Evolutionary conservation across 2,113 vertebrate species (phyloP).

Genomic region (Calidris pygmaea): DNA sequence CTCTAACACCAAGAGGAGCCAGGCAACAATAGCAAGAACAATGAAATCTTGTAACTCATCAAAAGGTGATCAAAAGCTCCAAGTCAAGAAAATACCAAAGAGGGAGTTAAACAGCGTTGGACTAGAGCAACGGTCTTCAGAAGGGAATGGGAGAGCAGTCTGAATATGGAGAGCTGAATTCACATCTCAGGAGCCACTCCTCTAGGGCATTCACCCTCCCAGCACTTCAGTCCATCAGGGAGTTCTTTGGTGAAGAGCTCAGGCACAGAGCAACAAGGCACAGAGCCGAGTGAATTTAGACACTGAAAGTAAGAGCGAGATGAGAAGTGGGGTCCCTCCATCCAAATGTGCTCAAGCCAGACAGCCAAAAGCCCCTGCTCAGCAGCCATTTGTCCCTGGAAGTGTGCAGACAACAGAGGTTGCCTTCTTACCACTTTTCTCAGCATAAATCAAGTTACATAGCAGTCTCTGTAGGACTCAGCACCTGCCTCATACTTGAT

Average conservation of each 20-base stretch:
- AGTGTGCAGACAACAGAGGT: background rate
- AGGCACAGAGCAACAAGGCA: background rate
- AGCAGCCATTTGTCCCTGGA: background rate
- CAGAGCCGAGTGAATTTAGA: background rate
- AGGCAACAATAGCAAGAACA: background rate
- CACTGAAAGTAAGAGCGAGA: background rate
- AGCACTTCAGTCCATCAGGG: background rate
- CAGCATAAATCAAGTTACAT: background rate
- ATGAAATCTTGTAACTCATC: background rate
- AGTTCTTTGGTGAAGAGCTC: background rate
- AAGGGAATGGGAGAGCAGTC: background rate
- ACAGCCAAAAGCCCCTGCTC: background rate
- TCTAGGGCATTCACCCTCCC: background rate
- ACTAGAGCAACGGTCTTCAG: background rate
- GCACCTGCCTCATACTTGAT: background rate
- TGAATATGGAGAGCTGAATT: background rate
- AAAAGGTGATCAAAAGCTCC: background rate
- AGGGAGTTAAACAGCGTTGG: background rate
- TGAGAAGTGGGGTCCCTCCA: background rate
- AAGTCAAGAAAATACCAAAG: background rate
- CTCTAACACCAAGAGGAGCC: background rate
- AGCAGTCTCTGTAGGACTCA: background rate
- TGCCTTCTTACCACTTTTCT: background rate
- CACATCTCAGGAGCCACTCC: background rate
- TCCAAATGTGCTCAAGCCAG: background rate